These are phyloP conservation scores for Prosapia bicincta DNA, from an alignment of 2,888 invertebrate species.

Conservation along the genomic window DNA sequence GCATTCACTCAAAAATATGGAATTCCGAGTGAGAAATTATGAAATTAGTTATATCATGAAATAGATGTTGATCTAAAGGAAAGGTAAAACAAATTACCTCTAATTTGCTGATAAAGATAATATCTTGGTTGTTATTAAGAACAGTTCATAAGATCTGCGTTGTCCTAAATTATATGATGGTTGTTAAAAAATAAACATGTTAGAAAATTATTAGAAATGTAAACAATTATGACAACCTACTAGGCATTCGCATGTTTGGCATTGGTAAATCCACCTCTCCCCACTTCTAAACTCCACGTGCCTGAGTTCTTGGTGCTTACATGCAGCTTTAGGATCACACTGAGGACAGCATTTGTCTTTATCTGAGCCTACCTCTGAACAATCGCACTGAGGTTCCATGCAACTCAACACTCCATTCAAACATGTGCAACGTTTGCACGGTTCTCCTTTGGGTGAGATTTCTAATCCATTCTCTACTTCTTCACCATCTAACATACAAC, in stretches of 20 bases:
- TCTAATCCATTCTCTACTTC: constrained; percentile 59
- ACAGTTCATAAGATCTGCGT: no score
- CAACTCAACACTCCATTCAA: constrained; percentile 63
- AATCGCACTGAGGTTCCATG: constrained; percentile 65
- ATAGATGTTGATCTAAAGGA: no score
- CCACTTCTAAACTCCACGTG: constrained; percentile 74
- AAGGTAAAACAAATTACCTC: no score
- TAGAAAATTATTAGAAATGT: no score
- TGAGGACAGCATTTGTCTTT: constrained; percentile 66
- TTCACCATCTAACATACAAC: constrained; percentile 68
- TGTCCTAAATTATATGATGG: no score
- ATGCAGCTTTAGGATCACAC: constrained; percentile 69
- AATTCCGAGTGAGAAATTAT: no score
- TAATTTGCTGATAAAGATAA: no score
- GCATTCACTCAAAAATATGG: no score
- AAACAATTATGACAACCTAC: no score
- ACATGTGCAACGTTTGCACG: constrained; percentile 55
- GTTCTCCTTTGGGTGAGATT: constrained; percentile 48
- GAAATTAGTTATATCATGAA: no score
- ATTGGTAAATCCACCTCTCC: constrained; percentile 86
- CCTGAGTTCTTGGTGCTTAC: constrained; percentile 75
- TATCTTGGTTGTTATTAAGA: no score
- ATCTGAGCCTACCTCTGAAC: constrained; percentile 50
- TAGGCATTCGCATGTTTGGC: constrained; percentile 88
- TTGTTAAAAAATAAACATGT: no score